Evolutionary conservation across 1,140 invertebrate genomes (phyloP), one percentile per base, ranked within the genome.

Genomic region (Drosophila kepulauana): DNA sequence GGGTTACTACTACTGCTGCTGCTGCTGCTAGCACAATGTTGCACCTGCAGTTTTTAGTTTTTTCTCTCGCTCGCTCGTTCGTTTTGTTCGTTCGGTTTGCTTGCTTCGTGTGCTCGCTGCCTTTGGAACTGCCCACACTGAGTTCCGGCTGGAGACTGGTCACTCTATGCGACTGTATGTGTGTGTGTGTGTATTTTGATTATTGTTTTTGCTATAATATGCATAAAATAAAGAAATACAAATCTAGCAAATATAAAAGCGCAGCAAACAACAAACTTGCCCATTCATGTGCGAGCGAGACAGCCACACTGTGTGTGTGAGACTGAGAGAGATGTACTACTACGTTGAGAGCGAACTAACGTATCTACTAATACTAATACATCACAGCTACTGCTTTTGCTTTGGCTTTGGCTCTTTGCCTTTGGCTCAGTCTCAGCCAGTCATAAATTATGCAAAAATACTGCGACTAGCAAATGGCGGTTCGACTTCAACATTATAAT

Each of bases 391-490:
- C 51, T 13, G 51, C 48, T 25, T 20, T 8, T 10, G 15, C 16
- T 48, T 33, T 33, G 6, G 33, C 35, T 38, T 38, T 38, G 35
- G 6, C 48, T 25, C 48, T 25, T 25, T 11, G 20, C 48, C 51
- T 61, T 59, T 41, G 57, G 33, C 74, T 73, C 48, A 70, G 72
- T 20, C 63, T 48, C 85, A 88, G 84, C 84, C 82, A 86, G 82
- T 86, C 84, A 86, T 86, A 88, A 86, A 86, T 86, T 86, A 86
- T 86, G 82, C 82, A 86, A 67, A 88, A 88, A 75, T 87, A 68
- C 79, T 73, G 71, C 78, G 79, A 88, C 80, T 88, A 70, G 82
- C 82, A 86, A 86, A 86, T 86, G 82, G 84, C 82, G 82, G 79
- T 25, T 56, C 71, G 70, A 66, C 75, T 73, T 61, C 59, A 68